Conservation (phyloP, 2,888 invertebrate species). For the Hedychridium roseum region DNA sequence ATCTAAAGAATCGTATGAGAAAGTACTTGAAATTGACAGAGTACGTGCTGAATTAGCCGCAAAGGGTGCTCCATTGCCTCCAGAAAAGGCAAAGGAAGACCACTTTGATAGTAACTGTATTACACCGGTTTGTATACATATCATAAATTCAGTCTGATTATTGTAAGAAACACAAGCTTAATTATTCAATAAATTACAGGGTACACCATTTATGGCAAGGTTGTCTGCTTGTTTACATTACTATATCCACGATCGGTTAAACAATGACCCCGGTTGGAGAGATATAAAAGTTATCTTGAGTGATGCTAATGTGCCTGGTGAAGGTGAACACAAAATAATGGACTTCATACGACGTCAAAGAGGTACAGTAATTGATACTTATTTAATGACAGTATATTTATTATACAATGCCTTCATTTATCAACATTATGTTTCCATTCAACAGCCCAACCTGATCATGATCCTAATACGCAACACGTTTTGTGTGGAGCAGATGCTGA, state of each 20-base stretch:
- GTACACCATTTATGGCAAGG: conserved; percentile 97
- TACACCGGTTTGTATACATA: conserved; percentile 75
- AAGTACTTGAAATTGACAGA: conserved; percentile 83
- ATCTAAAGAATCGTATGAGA: conserved; percentile 92
- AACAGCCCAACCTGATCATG: conserved; percentile 88
- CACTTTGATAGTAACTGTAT: conserved; percentile 99
- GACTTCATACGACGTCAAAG: conserved; percentile 96
- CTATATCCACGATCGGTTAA: conserved; percentile 89
- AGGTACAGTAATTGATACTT: conserved; percentile 64
- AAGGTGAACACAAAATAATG: conserved; percentile 99
- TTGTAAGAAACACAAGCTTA: not conserved
- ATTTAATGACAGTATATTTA: conserved; percentile 6
- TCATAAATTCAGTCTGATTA: conserved; percentile 2
- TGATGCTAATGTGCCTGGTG: conserved; percentile 97
- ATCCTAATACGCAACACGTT: conserved; percentile 97
- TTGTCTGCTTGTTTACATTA: conserved; percentile 86
- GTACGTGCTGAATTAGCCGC: conserved; percentile 77
- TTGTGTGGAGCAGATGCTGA: conserved; percentile 99
- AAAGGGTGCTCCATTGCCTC: conserved; percentile 81
- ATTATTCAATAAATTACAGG: conserved; percentile 63
- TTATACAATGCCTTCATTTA: not conserved
- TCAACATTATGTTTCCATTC: not conserved
- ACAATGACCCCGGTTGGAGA: conserved; percentile 95
- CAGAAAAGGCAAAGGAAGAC: conserved; percentile 87
- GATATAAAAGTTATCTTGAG: conserved; percentile 95